Evolutionary conservation across 2,113 vertebrate genomes (phyloP).

Genomic region (Gambusia affinis): DNA sequence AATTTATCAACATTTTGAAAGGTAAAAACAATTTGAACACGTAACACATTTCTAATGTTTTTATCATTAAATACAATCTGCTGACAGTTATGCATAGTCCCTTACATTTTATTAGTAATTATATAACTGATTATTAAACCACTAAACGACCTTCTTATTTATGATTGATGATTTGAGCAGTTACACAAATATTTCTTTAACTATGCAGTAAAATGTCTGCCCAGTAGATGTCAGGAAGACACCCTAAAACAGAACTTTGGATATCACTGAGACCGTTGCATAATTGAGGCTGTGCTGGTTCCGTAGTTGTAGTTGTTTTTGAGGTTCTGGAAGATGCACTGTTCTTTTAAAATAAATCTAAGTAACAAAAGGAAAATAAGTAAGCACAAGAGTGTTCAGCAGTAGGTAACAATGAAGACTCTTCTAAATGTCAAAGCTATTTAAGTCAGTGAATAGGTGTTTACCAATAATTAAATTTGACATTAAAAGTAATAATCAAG

Average conservation of each 20-base stretch:
- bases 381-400: background rate
- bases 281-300: conserved; percentile 11
- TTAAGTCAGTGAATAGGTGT: conserved; percentile 1
- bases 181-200: background rate
- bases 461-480: background rate
- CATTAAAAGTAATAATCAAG: conserved; percentile 9
- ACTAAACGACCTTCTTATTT: conserved; percentile 20
- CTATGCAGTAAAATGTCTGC: conserved; percentile 39
- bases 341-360: conserved; percentile 6
- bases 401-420: conserved; percentile 11
- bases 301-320: conserved; percentile 1
- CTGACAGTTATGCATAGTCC: conserved; percentile 4
- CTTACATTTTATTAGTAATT: conserved; percentile 6
- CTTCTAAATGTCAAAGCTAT: background rate
- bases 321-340: background rate
- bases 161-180: conserved; percentile 18
- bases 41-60: background rate
- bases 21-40: background rate
- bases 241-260: conserved; percentile 29
- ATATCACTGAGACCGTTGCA: background rate
- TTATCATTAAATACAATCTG: background rate
- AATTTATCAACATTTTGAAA: background rate
- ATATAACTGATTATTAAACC: conserved; percentile 2
- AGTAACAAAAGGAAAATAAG: background rate
- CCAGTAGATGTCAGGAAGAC: conserved; percentile 63